These are phyloP conservation scores for Thermophis baileyi DNA, from an alignment of 2,113 vertebrate genomes.

Conservation along the genomic window DNA sequence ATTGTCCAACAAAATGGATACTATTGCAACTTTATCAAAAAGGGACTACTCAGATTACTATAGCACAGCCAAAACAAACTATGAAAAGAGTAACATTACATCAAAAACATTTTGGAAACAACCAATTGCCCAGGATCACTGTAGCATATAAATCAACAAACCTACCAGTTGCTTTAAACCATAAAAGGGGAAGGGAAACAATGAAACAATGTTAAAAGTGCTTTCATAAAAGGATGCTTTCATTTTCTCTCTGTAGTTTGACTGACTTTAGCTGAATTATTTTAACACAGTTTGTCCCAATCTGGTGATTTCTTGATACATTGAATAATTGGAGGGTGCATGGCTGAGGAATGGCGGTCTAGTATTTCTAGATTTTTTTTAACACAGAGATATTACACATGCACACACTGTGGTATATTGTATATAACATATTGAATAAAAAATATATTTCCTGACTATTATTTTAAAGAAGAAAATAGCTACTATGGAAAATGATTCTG, in stretches of 20 bases:
- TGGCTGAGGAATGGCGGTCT: background rate
- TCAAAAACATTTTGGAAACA: background rate
- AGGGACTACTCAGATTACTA: background rate
- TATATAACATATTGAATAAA: background rate
- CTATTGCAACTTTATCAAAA: background rate
- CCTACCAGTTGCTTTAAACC: background rate
- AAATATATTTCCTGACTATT: background rate
- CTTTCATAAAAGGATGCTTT: background rate
- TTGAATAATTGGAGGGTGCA: background rate
- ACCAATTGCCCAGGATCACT: background rate
- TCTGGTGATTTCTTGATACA: background rate
- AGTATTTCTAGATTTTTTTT: background rate
- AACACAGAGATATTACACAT: background rate
- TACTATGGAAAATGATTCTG: background rate
- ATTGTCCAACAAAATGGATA: background rate
- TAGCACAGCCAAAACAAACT: background rate
- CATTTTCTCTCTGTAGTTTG: background rate
- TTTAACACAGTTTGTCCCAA: background rate
- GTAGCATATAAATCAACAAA: background rate
- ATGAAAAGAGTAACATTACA: background rate
- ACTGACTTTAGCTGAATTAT: background rate
- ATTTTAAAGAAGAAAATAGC: background rate
- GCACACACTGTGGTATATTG: background rate
- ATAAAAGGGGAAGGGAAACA: background rate
- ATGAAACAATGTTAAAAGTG: background rate